phyloP scores from a whole-genome alignment of 2,113 vertebrate genomes.

The Tiliqua scincoides region DNA sequence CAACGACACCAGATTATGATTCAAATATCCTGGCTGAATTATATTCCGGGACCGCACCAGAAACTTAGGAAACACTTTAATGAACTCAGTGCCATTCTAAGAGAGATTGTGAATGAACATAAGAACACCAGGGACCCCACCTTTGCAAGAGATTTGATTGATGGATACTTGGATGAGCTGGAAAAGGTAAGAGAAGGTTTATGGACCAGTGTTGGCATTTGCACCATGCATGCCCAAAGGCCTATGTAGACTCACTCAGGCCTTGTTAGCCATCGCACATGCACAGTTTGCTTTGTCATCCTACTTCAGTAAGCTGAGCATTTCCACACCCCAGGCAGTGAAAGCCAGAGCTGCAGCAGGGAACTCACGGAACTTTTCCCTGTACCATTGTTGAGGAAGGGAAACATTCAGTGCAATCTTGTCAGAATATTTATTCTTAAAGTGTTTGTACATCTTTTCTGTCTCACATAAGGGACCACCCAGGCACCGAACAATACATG shows the following conservation, averaged over 20 bases:
- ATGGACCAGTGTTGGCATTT: not conserved
- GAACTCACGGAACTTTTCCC: too few relatives aligned
- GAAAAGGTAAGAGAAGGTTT: not conserved
- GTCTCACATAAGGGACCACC: too few relatives aligned
- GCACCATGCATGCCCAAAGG: not conserved
- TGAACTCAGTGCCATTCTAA: not conserved
- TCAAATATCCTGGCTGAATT: not conserved
- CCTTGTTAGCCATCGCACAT: too few relatives aligned
- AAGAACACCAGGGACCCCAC: slow-evolving; percentile 3
- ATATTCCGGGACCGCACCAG: slow-evolving; percentile 1
- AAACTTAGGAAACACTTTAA: not conserved
- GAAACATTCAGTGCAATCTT: not conserved
- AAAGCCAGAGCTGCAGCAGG: not conserved
- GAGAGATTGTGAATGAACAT: not conserved
- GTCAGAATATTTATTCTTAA: not conserved
- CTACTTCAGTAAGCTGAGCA: too few relatives aligned
- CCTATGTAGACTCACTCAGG: too few relatives aligned
- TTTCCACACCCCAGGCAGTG: not conserved
- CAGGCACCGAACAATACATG: too few relatives aligned
- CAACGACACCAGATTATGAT: not conserved
- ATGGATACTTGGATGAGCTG: not conserved
- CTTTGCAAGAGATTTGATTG: not conserved
- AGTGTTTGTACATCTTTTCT: too few relatives aligned
- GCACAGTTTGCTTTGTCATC: not conserved
- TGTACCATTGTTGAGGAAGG: not conserved